Percentiles rank a stretch among this genome's conserved stretches.
Conservation (phyloP, 2,113 vertebrate species). For the Cephalopholis sonnerati region DNA sequence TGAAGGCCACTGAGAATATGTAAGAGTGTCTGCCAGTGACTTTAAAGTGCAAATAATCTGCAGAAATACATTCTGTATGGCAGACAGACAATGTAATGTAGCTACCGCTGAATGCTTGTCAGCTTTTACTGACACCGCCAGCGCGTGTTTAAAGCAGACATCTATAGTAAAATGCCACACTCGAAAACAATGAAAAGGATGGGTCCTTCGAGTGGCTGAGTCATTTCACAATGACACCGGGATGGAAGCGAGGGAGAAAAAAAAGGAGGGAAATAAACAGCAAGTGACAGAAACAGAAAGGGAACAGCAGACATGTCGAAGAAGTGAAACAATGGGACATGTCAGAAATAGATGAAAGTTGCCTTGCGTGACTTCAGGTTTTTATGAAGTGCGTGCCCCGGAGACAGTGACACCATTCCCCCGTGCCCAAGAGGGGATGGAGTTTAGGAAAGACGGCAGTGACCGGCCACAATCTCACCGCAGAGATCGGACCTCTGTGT, state of each 20-base stretch:
- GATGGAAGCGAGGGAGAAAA: constrained; percentile 14
- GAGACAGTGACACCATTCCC: constrained; percentile 24
- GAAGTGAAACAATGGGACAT: constrained; percentile 35
- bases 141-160: constrained; percentile 45
- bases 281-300: constrained; percentile 58
- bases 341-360: constrained; percentile 54
- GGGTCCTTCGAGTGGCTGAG: constrained; percentile 60
- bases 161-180: constrained; percentile 46
- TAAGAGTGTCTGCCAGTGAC: constrained; percentile 32
- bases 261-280: constrained; percentile 31
- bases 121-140: constrained; percentile 59
- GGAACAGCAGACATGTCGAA: constrained; percentile 28
- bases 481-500: constrained; percentile 6
- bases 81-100: constrained; percentile 35
- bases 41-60: constrained; percentile 71
- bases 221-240: constrained; percentile 57
- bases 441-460: constrained; percentile 29
- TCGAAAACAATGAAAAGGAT: constrained; percentile 54
- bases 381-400: constrained; percentile 39
- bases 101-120: constrained; percentile 52
- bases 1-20: constrained; percentile 45
- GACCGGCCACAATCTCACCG: neutral
- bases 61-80: constrained; percentile 43
- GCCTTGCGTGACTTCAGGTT: constrained; percentile 38
- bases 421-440: constrained; percentile 7